Evolutionary conservation across 2,113 vertebrate genomes (phyloP).

Genomic region (Procavia capensis): DNA sequence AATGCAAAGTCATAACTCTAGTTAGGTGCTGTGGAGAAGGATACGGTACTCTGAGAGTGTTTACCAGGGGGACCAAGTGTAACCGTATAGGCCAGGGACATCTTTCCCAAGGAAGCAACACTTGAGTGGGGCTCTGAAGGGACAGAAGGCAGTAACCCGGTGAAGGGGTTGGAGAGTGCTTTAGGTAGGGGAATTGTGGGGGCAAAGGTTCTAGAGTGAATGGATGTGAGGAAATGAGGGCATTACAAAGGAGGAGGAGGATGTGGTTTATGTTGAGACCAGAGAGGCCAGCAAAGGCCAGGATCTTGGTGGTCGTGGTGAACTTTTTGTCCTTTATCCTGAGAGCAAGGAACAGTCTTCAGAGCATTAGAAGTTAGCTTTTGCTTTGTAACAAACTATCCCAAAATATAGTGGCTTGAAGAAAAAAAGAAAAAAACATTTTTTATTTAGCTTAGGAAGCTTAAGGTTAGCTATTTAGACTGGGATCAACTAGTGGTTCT

Average conservation of each 20-base stretch:
- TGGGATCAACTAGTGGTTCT: not conserved
- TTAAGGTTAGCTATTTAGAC: no score
- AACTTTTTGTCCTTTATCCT: not conserved
- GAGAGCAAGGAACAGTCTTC: not conserved
- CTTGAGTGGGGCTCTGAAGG: not conserved
- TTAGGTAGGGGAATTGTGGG: no score
- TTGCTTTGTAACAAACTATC: not conserved
- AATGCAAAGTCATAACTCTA: not conserved
- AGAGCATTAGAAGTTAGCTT: not conserved
- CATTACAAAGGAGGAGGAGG: not conserved
- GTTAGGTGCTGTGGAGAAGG: not conserved
- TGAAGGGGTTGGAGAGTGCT: not conserved
- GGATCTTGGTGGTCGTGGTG: not conserved
- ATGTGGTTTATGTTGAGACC: not conserved
- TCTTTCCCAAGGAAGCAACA: not conserved
- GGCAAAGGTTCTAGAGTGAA: not conserved
- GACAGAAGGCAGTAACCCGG: not conserved
- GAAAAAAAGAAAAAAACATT: not conserved
- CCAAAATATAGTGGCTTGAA: not conserved
- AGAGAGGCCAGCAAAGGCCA: not conserved
- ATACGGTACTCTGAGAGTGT: accelerated
- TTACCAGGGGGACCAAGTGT: not conserved
- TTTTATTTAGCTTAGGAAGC: not conserved
- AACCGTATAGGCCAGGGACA: not conserved
- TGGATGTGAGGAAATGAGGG: not conserved